Evolutionary conservation across 2,113 vertebrate species (phyloP).

Genomic region (Carettochelys insculpta): DNA sequence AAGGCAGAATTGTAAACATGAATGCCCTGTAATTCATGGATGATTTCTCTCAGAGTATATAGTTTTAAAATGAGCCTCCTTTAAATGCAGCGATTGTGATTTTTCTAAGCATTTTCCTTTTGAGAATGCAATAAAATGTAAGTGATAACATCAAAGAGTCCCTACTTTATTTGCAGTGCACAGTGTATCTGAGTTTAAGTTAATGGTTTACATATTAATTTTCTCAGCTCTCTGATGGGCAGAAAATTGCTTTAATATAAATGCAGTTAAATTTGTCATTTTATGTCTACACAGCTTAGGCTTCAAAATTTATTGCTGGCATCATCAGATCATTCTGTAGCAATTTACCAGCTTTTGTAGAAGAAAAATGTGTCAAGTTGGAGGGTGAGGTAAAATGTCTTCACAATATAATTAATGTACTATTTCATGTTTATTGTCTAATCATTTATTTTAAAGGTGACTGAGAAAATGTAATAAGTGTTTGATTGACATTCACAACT

Average conservation of each 20-base stretch:
- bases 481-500: constrained; percentile 40
- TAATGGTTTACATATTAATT: constrained; percentile 76
- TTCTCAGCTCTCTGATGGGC: constrained; percentile 69
- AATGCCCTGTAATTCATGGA: constrained; percentile 28
- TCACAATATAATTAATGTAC: constrained; percentile 59
- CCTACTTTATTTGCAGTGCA: constrained; percentile 51
- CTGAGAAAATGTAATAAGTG: constrained; percentile 19
- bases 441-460: constrained; percentile 67
- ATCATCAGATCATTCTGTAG: constrained; percentile 54
- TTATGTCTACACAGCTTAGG: constrained; percentile 59
- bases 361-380: constrained; percentile 50
- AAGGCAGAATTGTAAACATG: constrained; percentile 23
- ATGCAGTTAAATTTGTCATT: constrained; percentile 73
- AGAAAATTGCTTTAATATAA: constrained; percentile 75
- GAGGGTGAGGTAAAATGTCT: constrained; percentile 44
- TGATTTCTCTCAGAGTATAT: constrained; percentile 45
- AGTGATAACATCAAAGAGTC: constrained; percentile 45
- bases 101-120: constrained; percentile 65
- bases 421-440: constrained; percentile 62
- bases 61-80: constrained; percentile 60
- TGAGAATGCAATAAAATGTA: constrained; percentile 62
- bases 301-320: constrained; percentile 61
- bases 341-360: constrained; percentile 52
- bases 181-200: constrained; percentile 59
- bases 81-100: constrained; percentile 53